phyloP scores from a whole-genome alignment of 2,113 vertebrate genomes.

The Gavia stellata region DNA sequence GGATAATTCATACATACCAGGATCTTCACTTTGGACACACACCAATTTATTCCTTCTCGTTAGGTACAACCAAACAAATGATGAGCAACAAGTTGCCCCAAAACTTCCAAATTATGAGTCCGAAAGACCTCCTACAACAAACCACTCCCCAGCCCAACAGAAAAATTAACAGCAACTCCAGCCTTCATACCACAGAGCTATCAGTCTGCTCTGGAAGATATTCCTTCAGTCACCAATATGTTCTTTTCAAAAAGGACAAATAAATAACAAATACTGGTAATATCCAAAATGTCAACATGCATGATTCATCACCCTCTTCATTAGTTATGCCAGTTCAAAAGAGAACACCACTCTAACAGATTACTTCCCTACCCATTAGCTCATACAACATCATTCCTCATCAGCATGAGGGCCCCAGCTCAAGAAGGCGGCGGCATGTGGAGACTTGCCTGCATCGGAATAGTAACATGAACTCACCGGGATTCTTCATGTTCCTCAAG shows the following conservation, averaged over 20 bases:
- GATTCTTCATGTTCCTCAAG: not conserved
- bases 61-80: not conserved
- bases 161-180: not conserved
- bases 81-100: not conserved
- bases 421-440: rapidly evolving
- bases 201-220: not conserved
- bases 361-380: not conserved
- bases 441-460: not conserved
- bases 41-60: not conserved
- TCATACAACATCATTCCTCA: not conserved
- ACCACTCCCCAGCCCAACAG: not conserved
- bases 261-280: constrained; percentile 5
- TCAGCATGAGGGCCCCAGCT: not conserved
- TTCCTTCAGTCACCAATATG: not conserved
- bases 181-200: not conserved
- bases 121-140: not conserved
- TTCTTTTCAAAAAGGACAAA: not conserved
- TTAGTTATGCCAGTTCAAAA: not conserved
- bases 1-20: not conserved
- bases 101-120: rapidly evolving
- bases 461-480: not conserved
- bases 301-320: not conserved
- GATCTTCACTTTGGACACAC: not conserved
- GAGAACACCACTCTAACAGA: not conserved
- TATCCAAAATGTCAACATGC: constrained; percentile 14